Evolutionary conservation across 1,140 invertebrate species (phyloP), one percentile per base, ranked within the genome.

Genomic region (Oreohelix idahoensis): DNA sequence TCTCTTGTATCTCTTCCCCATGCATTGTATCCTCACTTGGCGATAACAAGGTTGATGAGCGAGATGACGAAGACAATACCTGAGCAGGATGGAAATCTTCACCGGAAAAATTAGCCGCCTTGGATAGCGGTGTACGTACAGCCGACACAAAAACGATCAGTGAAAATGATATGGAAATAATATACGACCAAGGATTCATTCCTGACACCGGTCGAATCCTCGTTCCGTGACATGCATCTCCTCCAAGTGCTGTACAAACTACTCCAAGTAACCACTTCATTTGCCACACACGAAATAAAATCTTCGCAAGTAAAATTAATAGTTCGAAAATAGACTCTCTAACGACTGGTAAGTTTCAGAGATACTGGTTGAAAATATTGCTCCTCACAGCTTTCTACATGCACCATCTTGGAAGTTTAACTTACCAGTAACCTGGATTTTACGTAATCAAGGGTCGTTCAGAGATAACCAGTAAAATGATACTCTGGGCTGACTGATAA

Each of bases 71-170:
- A 23, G 74, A 76, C n/a, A 76, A n/a, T 38, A 76, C 17, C 10
- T 76, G 36, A n/a, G 32, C 20, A 39, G 74, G 74, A 29, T 76
- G 74, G n/a, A 45, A 76, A 11, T 23, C 74, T 17, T 76, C 38
- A 20, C 2, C 5, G 10, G 42, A 17, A 15, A 39, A 39, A 71
- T 71, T 71, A 5, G 32, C 29, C 11, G 69, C 29, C 69, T 1
- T 15, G 4, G 74, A 76, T 2, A 45, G 29, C 10, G 74, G 17
- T 76, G 20, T 45, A 39, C 29, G 8, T 4, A 45, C 2, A 26
- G 36, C 38, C 29, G 74, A 76, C n/a, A 45, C n/a, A 45, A 76
- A 8, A 23, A 45, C 13, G 23, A 71, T n/a, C 38, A 76, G 1
- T 15, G 29, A 8, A 38, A 76, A 42, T 42, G 15, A 76, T 29